phyloP scores from a whole-genome alignment of 2,113 vertebrate species.

The Meriones unguiculatus region DNA sequence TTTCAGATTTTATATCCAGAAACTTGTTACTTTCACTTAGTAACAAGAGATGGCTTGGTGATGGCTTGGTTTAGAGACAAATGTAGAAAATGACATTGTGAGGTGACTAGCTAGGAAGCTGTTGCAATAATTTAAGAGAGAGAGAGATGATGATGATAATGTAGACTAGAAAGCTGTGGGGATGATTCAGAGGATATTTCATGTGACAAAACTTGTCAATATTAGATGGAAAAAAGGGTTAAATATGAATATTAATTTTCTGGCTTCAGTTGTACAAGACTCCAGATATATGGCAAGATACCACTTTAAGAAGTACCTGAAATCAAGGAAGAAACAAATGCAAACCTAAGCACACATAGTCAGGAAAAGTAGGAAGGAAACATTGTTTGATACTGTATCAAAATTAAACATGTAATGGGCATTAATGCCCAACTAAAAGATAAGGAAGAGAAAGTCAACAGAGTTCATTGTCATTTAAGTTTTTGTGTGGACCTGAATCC shows the following conservation, averaged over 20 bases:
- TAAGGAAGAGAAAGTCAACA: neutral
- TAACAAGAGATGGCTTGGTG: neutral
- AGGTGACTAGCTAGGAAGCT: neutral
- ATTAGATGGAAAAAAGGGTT: neutral
- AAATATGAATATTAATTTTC: neutral
- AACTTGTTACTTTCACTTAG: neutral
- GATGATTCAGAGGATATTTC: neutral
- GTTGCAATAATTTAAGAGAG: neutral
- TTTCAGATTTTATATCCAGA: neutral
- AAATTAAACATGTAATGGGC: neutral
- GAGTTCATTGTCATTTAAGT: neutral
- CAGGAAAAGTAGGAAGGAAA: neutral
- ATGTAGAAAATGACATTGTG: neutral
- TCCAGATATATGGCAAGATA: neutral
- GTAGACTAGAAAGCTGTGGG: neutral
- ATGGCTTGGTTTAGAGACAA: neutral
- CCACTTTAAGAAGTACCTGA: neutral
- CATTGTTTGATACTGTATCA: too few species aligned
- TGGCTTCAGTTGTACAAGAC: neutral
- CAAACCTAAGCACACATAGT: neutral
- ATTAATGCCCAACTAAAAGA: neutral
- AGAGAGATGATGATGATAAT: neutral
- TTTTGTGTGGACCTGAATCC: neutral
- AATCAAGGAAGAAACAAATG: neutral
- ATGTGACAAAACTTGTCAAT: neutral